phyloP scores from a whole-genome alignment of 1,140 invertebrate species.

The Galleria mellonella region DNA sequence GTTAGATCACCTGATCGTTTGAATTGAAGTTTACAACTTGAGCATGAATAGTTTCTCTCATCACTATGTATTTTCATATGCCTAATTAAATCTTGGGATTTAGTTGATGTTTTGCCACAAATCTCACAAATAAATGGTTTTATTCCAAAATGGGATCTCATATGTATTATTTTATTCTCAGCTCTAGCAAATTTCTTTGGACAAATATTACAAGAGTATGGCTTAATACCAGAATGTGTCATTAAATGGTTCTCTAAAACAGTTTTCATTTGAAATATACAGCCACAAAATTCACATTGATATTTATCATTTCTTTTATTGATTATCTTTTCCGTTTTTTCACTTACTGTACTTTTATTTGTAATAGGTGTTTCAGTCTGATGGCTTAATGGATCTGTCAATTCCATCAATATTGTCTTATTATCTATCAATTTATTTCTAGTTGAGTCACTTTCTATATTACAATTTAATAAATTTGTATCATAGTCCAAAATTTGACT shows the following conservation, averaged over 20 bases:
- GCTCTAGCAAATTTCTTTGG: constrained; percentile 24
- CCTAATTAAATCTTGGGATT: constrained; percentile 29
- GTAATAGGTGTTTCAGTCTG: too few species aligned
- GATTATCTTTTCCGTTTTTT: neutral
- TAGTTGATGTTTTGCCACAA: constrained; percentile 35
- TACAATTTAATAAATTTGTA: too few species aligned
- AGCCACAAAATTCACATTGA: constrained; percentile 63
- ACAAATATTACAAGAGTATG: constrained; percentile 26
- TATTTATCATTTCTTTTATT: constrained; percentile 8
- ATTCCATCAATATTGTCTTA: too few species aligned
- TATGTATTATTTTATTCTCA: constrained; percentile 24
- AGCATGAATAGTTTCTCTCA: constrained; percentile 42
- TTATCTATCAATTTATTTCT: too few species aligned
- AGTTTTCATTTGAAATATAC: constrained; percentile 72
- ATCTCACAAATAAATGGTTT: constrained; percentile 51
- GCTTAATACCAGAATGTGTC: constrained; percentile 63
- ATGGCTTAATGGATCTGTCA: too few species aligned
- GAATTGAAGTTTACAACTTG: constrained; percentile 77
- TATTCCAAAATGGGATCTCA: constrained; percentile 32
- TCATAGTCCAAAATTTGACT: too few species aligned
- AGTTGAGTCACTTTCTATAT: too few species aligned
- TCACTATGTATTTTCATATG: constrained; percentile 41
- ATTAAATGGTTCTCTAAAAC: constrained; percentile 75
- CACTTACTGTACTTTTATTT: too few species aligned
- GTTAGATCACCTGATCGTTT: constrained; percentile 75